Conservation (phyloP, 2,113 vertebrate species). For the Azemiops feae region DNA sequence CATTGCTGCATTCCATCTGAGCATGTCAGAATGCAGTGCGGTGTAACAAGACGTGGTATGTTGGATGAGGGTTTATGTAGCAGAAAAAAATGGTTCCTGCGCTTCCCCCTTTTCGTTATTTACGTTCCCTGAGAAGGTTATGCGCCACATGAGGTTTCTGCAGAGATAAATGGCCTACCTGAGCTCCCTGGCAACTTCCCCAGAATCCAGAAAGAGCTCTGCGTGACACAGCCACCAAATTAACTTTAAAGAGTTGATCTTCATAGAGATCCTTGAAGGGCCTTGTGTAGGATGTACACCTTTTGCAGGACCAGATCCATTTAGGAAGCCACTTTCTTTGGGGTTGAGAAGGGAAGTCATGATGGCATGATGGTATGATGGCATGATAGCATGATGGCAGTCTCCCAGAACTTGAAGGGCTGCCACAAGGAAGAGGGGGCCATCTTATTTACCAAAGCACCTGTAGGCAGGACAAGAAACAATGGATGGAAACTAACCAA, state of each 20-base stretch:
- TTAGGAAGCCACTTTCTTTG: not conserved
- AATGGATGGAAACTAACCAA: not conserved
- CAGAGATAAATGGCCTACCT: constrained; percentile 34
- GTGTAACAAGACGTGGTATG: constrained; percentile 23
- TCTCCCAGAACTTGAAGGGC: not conserved
- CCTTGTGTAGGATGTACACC: not conserved
- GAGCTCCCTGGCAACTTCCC: constrained; percentile 41
- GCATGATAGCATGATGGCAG: not conserved
- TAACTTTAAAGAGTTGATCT: constrained; percentile 13
- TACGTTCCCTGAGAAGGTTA: constrained; percentile 50
- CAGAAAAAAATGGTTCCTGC: constrained; percentile 35
- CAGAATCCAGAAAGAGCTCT: constrained; percentile 1
- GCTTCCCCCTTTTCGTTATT: constrained; percentile 46
- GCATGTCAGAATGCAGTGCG: constrained; percentile 29
- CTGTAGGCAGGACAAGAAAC: not conserved
- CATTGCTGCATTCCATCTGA: constrained; percentile 21
- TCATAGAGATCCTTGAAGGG: not conserved
- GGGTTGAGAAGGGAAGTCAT: not conserved
- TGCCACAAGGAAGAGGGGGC: not conserved
- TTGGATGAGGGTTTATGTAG: constrained; percentile 47
- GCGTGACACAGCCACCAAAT: not conserved
- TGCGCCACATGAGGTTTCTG: constrained; percentile 34
- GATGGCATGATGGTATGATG: not conserved
- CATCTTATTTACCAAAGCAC: not conserved
- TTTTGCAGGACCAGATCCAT: not conserved